Evolutionary conservation across 2,113 vertebrate species (phyloP).

Genomic region (Theropithecus gelada): DNA sequence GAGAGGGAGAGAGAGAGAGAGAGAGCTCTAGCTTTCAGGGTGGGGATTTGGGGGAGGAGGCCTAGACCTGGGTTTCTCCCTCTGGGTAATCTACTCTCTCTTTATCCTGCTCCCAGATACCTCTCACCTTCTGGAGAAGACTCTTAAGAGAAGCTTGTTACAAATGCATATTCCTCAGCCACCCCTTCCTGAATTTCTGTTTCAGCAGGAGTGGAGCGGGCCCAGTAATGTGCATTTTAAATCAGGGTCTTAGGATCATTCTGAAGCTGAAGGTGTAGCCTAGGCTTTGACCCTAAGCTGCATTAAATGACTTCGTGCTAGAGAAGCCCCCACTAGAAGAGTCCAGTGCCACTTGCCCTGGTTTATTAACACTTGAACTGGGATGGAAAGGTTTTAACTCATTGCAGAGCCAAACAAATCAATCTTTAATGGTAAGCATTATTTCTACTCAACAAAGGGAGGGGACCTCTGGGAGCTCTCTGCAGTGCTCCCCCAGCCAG

Average conservation of each 20-base stretch:
- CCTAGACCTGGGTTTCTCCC: rapidly evolving
- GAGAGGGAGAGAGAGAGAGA: rapidly evolving
- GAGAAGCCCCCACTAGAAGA: rapidly evolving
- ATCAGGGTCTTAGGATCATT: not conserved
- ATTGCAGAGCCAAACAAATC: not conserved
- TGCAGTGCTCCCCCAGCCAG: rapidly evolving
- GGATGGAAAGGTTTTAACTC: not conserved
- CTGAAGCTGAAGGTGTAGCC: rapidly evolving
- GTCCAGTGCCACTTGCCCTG: not conserved
- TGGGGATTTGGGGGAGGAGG: too few relatives aligned
- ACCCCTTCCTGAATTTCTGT: rapidly evolving
- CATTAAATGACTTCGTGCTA: not conserved
- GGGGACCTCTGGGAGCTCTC: rapidly evolving
- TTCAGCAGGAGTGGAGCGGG: rapidly evolving
- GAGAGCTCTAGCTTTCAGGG: not conserved
- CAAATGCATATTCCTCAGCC: rapidly evolving
- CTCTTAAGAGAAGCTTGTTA: rapidly evolving
- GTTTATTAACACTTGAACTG: not conserved
- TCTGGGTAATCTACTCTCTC: rapidly evolving
- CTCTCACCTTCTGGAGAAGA: not conserved
- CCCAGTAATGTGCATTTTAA: not conserved
- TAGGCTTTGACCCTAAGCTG: too few relatives aligned
- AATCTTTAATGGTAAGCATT: not conserved
- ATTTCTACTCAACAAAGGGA: not conserved
- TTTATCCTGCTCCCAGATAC: rapidly evolving